Evolutionary conservation across 23 tunicate genomes (phyloP).

Genomic region (Clavelina lepadiformis): DNA sequence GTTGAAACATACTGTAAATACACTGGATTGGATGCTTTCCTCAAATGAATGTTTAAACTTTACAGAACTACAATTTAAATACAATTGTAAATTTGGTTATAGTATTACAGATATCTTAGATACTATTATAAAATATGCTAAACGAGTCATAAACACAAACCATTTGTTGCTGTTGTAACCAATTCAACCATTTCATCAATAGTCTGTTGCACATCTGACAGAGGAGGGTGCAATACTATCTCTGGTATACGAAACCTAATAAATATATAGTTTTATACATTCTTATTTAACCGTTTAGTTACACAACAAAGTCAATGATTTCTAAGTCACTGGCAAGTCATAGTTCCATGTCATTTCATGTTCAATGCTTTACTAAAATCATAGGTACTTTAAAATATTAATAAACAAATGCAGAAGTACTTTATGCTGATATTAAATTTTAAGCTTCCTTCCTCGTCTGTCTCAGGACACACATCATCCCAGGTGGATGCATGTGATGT

Average conservation of each 20-base stretch:
- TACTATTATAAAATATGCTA: too few relatives aligned
- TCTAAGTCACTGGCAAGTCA: background rate
- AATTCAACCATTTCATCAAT: slow-evolving; percentile 76
- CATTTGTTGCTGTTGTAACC: slow-evolving; percentile 45
- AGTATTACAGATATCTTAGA: too few relatives aligned
- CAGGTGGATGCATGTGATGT: slow-evolving; percentile 47
- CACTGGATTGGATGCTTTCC: too few relatives aligned
- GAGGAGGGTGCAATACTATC: slow-evolving; percentile 75
- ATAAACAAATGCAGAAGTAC: background rate
- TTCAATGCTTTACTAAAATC: too few relatives aligned
- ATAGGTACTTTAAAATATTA: background rate
- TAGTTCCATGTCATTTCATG: background rate
- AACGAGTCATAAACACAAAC: too few relatives aligned
- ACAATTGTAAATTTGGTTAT: too few relatives aligned
- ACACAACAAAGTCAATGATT: background rate
- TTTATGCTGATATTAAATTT: slow-evolving; percentile 43
- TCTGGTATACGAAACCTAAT: slow-evolving; percentile 82
- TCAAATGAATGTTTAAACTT: too few relatives aligned
- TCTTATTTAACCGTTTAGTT: too few relatives aligned
- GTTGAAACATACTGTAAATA: too few relatives aligned
- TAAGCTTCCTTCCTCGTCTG: slow-evolving; percentile 11
- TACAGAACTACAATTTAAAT: too few relatives aligned
- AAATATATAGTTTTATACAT: background rate
- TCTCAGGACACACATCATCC: slow-evolving; percentile 17
- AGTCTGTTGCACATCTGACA: slow-evolving; percentile 65